Percentiles rank a stretch among this genome's conserved stretches.
These are phyloP conservation scores for Anoplophora glabripennis DNA, from an alignment of 1,140 invertebrate genomes.

Conservation along the genomic window DNA sequence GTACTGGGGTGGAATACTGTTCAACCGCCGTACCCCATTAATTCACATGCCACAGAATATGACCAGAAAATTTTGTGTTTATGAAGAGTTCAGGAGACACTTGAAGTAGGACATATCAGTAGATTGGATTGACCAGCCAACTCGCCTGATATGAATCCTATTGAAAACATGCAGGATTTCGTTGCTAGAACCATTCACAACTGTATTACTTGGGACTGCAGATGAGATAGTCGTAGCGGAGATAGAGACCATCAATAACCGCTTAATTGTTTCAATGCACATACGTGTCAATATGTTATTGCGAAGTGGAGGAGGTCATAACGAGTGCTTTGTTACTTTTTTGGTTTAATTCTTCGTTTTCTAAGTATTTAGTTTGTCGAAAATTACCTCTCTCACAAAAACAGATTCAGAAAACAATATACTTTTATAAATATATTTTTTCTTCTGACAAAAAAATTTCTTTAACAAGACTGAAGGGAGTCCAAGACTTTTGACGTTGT, in stretches of 20 bases:
- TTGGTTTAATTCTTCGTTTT: too few relatives aligned
- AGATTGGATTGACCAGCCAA: conserved; percentile 1
- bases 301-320: not conserved
- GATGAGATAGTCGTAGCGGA: conserved; percentile 12
- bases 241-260: conserved; percentile 3
- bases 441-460: too few relatives aligned
- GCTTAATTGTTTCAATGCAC: conserved; percentile 17
- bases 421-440: too few relatives aligned
- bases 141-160: conserved; percentile 5
- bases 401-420: too few relatives aligned
- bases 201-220: not conserved
- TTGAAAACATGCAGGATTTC: conserved; percentile 3
- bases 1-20: not conserved
- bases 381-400: too few relatives aligned
- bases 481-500: too few relatives aligned
- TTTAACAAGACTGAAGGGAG: too few relatives aligned
- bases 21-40: conserved; percentile 3
- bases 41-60: conserved; percentile 7
- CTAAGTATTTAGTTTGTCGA: too few relatives aligned
- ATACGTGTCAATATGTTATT: conserved; percentile 13
- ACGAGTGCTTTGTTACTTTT: not conserved
- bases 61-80: not conserved
- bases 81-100: not conserved
- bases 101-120: conserved; percentile 7
- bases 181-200: not conserved